These are phyloP conservation scores for Ridgeia piscesae DNA, from an alignment of 1,140 invertebrate genomes.

Conservation along the genomic window DNA sequence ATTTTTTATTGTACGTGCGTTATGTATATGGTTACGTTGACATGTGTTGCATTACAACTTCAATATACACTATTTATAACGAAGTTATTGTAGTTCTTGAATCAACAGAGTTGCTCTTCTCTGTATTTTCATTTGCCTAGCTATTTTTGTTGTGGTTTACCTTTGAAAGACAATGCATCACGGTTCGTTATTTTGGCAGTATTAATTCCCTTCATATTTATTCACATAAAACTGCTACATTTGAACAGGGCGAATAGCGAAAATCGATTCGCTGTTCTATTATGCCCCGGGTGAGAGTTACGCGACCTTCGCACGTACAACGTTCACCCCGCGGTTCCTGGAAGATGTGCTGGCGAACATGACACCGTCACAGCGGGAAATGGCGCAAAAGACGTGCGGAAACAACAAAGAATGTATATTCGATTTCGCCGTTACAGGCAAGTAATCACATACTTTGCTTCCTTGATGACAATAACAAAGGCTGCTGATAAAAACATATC, in stretches of 20 bases:
- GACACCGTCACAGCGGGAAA: background rate
- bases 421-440: background rate
- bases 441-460: too few relatives aligned
- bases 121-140: too few relatives aligned
- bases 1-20: too few relatives aligned
- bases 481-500: too few relatives aligned
- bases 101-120: too few relatives aligned
- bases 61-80: too few relatives aligned
- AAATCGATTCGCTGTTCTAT: background rate
- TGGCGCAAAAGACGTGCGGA: background rate
- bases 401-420: background rate
- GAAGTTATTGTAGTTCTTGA: too few relatives aligned
- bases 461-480: too few relatives aligned
- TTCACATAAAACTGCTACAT: background rate
- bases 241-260: background rate
- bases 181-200: too few relatives aligned
- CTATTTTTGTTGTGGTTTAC: too few relatives aligned
- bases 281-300: background rate
- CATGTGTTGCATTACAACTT: too few relatives aligned
- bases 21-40: too few relatives aligned
- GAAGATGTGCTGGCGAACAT: background rate
- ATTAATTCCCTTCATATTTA: background rate
- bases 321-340: background rate
- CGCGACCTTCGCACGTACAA: background rate
- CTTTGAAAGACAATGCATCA: background rate